These are phyloP conservation scores for Aramus guarauna DNA, from an alignment of 2,113 vertebrate species.

Conservation along the genomic window DNA sequence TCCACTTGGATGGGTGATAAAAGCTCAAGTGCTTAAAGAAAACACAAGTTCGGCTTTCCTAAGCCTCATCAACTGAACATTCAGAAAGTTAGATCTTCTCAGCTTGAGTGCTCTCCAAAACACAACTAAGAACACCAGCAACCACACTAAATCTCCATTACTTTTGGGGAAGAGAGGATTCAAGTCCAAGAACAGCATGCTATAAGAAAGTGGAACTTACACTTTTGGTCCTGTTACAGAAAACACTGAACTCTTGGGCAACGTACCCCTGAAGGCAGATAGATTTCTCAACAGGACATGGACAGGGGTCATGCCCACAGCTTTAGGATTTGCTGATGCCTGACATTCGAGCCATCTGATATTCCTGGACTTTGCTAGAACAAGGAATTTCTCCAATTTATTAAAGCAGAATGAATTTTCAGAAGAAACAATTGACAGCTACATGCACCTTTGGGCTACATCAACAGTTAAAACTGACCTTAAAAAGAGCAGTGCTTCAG, in stretches of 20 bases:
- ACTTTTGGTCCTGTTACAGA: neutral
- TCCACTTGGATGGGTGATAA: neutral
- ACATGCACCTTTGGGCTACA: neutral
- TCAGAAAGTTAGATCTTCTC: neutral
- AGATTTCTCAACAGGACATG: neutral
- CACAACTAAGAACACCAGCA: neutral
- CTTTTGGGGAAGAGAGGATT: neutral
- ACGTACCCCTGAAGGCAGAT: neutral
- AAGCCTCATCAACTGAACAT: neutral
- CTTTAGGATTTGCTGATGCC: neutral
- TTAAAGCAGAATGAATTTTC: neutral
- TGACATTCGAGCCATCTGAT: slow-evolving; percentile 4
- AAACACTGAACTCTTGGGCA: neutral
- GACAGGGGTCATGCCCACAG: neutral
- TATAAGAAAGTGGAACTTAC: neutral
- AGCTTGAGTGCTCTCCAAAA: neutral
- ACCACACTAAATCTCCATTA: neutral
- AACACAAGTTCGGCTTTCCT: neutral
- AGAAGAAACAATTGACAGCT: neutral
- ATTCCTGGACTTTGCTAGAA: neutral
- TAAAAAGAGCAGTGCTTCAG: neutral
- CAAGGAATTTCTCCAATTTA: neutral
- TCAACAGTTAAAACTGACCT: neutral
- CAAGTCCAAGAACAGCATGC: neutral
- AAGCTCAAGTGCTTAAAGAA: neutral